Percentiles rank a stretch among this genome's conserved stretches.
Evolutionary conservation across 2,888 invertebrate genomes (phyloP).

Genomic region (Cerceris rybyensis): DNA sequence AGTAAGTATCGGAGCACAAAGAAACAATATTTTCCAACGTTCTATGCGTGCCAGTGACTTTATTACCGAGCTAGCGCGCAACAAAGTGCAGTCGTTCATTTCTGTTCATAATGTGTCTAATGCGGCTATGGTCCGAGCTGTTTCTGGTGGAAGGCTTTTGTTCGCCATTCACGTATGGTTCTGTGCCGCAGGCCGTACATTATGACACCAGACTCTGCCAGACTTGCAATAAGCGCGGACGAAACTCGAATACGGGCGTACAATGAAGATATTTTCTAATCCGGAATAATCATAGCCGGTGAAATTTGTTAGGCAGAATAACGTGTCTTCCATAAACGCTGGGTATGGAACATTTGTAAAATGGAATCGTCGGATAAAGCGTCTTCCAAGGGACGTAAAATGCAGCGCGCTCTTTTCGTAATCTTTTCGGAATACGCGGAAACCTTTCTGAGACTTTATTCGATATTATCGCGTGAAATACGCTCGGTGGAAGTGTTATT

Average conservation of each 20-base stretch:
- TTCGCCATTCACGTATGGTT: slow-evolving; percentile 45
- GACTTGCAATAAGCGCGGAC: slow-evolving; percentile 47
- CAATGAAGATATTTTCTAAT: slow-evolving; percentile 20
- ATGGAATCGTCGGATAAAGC: too few species aligned
- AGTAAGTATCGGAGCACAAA: slow-evolving; percentile 11
- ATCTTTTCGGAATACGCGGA: neutral
- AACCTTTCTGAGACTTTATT: slow-evolving; percentile 52
- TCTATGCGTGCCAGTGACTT: slow-evolving; percentile 40
- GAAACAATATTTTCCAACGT: slow-evolving; percentile 39
- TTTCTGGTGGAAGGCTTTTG: slow-evolving; percentile 58
- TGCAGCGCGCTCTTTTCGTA: neutral
- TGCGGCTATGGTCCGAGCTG: slow-evolving; percentile 53
- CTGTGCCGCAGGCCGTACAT: slow-evolving; percentile 38
- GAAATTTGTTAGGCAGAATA: neutral
- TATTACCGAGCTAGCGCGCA: slow-evolving; percentile 51
- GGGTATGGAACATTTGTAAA: too few species aligned
- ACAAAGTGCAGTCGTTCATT: slow-evolving; percentile 55
- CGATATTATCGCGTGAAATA: slow-evolving; percentile 58
- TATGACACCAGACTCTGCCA: slow-evolving; percentile 33
- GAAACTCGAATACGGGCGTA: slow-evolving; percentile 25
- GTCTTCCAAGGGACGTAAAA: slow-evolving; percentile 18
- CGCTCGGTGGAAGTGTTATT: slow-evolving; percentile 54
- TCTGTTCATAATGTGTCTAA: slow-evolving; percentile 64
- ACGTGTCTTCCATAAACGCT: too few species aligned
- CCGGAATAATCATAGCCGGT: slow-evolving; percentile 2